phyloP scores from a whole-genome alignment of 2,797 vertebrate genomes.

The Macropus fuliginosus region DNA sequence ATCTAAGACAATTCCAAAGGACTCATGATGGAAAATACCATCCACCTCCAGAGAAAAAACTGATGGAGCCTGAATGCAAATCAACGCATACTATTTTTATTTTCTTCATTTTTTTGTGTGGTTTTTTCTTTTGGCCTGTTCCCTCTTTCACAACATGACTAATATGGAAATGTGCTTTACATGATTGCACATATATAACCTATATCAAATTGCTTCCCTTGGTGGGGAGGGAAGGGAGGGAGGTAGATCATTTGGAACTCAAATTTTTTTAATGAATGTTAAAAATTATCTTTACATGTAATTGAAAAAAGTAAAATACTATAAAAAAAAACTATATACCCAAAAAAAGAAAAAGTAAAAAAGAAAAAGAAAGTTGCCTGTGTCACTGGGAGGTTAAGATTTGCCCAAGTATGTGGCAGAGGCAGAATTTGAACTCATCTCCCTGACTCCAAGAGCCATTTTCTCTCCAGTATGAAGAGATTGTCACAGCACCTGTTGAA shows the following conservation, averaged over 20 bases:
- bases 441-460: too few species aligned
- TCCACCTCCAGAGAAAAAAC: neutral
- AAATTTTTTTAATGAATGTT: too few species aligned
- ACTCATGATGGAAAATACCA: neutral
- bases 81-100: neutral
- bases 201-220: neutral
- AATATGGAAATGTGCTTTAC: neutral
- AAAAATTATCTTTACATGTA: too few species aligned
- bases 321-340: too few species aligned
- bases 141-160: neutral
- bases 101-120: neutral
- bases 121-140: neutral
- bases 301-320: too few species aligned
- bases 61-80: neutral
- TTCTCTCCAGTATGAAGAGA: too few species aligned
- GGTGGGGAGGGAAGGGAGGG: neutral
- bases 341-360: too few species aligned
- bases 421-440: neutral
- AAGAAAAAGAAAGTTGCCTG: neutral
- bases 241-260: too few species aligned
- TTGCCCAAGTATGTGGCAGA: neutral
- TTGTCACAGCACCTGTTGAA: too few species aligned
- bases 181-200: neutral
- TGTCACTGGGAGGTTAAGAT: neutral
- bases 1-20: neutral